Conservation (phyloP, 2,113 vertebrate species). For the Todiramphus saurophagus region DNA sequence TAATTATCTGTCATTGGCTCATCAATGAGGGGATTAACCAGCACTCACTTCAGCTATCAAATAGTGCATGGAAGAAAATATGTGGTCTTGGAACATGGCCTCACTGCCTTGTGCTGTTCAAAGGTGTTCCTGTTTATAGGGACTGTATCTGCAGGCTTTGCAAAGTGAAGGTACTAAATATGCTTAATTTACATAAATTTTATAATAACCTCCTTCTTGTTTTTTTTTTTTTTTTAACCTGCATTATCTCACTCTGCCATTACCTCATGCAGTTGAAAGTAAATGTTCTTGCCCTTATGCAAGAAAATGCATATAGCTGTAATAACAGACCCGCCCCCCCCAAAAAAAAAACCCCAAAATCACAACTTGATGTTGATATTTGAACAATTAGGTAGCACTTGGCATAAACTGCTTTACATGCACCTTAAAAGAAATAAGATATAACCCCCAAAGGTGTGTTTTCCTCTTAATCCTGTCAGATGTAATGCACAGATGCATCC, state of each 20-base stretch:
- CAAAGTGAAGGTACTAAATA: neutral
- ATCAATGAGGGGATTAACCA: neutral
- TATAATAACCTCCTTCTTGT: neutral
- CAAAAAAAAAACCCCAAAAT: neutral
- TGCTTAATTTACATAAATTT: slow-evolving; percentile 2
- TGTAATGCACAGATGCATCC: neutral
- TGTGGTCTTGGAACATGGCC: neutral
- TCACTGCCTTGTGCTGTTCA: neutral
- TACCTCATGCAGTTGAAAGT: neutral
- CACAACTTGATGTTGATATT: neutral
- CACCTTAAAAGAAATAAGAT: neutral
- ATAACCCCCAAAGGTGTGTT: neutral
- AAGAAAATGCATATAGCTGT: neutral
- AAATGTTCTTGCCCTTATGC: neutral
- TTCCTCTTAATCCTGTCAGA: neutral
- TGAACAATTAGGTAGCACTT: neutral
- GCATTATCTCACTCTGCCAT: neutral
- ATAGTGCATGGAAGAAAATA: neutral
- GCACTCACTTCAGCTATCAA: neutral
- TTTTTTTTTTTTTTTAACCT: neutral
- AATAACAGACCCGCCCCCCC: neutral
- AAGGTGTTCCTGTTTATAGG: neutral
- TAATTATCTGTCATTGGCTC: neutral
- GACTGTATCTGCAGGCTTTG: neutral
- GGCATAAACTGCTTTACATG: neutral